Conservation (phyloP, 2,797 vertebrate genomes). For the Denticeps clupeoides region DNA sequence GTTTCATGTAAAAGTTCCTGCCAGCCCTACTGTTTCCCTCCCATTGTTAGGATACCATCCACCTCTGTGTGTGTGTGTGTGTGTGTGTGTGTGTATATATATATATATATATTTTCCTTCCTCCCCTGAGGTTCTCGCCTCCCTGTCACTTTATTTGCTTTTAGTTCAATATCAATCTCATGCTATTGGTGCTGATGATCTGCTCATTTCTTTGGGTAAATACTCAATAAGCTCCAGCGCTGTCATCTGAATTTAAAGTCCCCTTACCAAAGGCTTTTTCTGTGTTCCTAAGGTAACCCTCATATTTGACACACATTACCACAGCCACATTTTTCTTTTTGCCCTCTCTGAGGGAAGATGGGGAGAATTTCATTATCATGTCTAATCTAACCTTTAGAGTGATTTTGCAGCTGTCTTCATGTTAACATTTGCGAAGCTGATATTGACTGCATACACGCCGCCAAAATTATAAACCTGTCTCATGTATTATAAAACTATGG, state of each 20-base stretch:
- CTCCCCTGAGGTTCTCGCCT: not conserved
- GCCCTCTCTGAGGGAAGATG: conserved; percentile 1
- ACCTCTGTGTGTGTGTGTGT: no score
- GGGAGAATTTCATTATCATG: conserved; percentile 3
- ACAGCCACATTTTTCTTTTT: not conserved
- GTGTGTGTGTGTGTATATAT: no score
- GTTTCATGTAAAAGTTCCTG: no score
- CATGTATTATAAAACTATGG: not conserved
- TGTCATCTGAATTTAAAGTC: conserved; percentile 5
- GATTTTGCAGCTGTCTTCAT: not conserved
- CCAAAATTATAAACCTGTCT: not conserved
- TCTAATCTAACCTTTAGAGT: conserved; percentile 6
- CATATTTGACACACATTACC: conserved; percentile 2
- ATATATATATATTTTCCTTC: no score
- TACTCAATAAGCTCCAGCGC: conserved; percentile 6
- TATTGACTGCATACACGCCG: not conserved
- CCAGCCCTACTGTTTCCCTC: conserved; percentile 14
- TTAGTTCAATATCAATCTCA: conserved; percentile 16
- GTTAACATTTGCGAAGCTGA: not conserved
- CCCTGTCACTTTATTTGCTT: conserved; percentile 10
- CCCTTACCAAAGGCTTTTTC: not conserved
- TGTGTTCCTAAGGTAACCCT: conserved; percentile 6
- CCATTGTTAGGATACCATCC: no score
- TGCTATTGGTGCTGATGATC: conserved; percentile 16
- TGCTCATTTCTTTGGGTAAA: conserved; percentile 14